Evolutionary conservation across 1,140 invertebrate species (phyloP).

Genomic region (Arctopsyche grandis): DNA sequence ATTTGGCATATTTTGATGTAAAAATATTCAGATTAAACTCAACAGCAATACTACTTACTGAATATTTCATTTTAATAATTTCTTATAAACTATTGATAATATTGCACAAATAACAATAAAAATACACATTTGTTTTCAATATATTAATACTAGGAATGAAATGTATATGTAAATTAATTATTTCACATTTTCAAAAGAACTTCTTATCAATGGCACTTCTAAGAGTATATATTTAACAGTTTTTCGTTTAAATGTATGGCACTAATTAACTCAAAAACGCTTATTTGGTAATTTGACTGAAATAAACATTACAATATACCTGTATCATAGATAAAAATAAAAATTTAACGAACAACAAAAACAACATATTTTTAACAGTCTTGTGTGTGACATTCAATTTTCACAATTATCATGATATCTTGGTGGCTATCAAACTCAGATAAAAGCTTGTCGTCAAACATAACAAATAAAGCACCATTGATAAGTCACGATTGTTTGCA

Average conservation of each 20-base stretch:
- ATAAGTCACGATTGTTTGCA: constrained; percentile 1
- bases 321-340: not conserved
- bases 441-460: not conserved
- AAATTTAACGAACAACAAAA: not conserved
- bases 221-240: no score
- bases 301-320: not conserved
- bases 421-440: not conserved
- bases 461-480: not conserved
- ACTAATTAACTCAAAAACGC: not conserved
- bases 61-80: not conserved
- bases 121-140: not conserved
- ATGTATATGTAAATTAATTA: not conserved
- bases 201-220: not conserved
- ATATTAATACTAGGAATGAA: not conserved
- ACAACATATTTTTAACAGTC: constrained; percentile 34
- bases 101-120: not conserved
- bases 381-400: constrained; percentile 12
- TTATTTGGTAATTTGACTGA: constrained; percentile 11
- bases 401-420: constrained; percentile 13
- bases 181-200: not conserved
- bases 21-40: no score
- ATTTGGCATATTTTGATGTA: no score
- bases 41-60: no score
- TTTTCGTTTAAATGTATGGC: not conserved
- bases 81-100: not conserved